Evolutionary conservation across 2,113 vertebrate species (phyloP), one percentile per base, ranked within the genome.

Genomic region (Podarcis cretensis): DNA sequence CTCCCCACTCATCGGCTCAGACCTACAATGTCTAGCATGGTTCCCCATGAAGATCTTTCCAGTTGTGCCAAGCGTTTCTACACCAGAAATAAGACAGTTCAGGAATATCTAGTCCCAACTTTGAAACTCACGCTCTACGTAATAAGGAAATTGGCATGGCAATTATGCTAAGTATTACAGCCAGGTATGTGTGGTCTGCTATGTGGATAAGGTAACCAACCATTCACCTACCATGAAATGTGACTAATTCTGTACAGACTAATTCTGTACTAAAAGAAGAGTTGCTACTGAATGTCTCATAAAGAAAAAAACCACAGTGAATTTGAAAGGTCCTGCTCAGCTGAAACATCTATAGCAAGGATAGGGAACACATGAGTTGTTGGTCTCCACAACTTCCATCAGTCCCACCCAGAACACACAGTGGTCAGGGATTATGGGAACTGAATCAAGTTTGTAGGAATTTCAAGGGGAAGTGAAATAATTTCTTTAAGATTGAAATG

Each of bases 141-240:
- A 2, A 77, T 13, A 43, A 25, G 10, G 65, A 43, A 40, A 30
- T 40, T 68, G 37, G 3, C 30, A 3, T 68, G 12, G 23, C 23
- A 40, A 23, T 27, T 2, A 25, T 16, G 32, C 8, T 40, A 82
- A 14, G n/a, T 48, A 48, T 66, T n/a, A 18, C 25, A 84, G 35
- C 27, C 4, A 25, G 18, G 9, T 30, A 32, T 48, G 40, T n/a
- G 21, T 85, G 69, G n/a, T 5, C 3, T 23, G 5, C 71, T 14
- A 7, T 20, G 35, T 21, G n/a, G 82, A 48, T 48, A 2, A 48
- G 16, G 27, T 4, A 30, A 66, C 25, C 40, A 57, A n/a, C 2
- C 75, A 6, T 78, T 66, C 13, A 14, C 85, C 89, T 86, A 25
- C 37, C 76, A 54, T 30, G 73, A 83, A 89, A 87, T n/a, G n/a